Evolutionary conservation across 2,888 invertebrate genomes (phyloP).

Genomic region (Metacarcinus magister): DNA sequence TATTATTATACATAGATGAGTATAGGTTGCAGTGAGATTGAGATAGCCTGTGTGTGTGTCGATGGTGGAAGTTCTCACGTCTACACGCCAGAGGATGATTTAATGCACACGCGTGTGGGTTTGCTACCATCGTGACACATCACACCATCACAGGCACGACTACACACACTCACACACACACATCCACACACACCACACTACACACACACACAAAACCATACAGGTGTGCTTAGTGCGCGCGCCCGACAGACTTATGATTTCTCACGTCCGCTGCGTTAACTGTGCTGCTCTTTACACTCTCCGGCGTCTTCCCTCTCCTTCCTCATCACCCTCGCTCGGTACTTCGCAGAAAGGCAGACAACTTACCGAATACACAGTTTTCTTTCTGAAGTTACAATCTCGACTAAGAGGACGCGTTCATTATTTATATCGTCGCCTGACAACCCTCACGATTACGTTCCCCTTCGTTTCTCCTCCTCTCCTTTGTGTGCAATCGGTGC

Average conservation of each 20-base stretch:
- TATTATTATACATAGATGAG: no score
- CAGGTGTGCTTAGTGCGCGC: background rate
- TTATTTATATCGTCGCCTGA: background rate
- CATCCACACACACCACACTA: background rate
- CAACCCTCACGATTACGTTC: background rate
- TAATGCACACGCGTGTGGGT: no score
- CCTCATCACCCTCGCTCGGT: background rate
- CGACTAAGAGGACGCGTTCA: background rate
- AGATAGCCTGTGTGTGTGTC: no score
- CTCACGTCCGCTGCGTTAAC: no score
- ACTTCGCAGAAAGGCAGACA: conserved; percentile 38
- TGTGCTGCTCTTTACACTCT: background rate
- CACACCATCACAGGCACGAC: background rate
- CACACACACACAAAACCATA: background rate
- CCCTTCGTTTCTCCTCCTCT: background rate
- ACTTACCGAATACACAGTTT: conserved; percentile 20
- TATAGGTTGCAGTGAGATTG: no score
- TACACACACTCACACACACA: conserved; percentile 5
- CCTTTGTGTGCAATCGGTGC: background rate
- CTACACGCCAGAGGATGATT: no score
- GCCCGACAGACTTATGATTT: background rate
- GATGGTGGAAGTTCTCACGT: no score
- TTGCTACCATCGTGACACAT: no score
- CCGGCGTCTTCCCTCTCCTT: background rate
- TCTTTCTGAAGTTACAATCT: background rate